Evolutionary conservation across 2,888 invertebrate species (phyloP).

Genomic region (Tipula vernalis): DNA sequence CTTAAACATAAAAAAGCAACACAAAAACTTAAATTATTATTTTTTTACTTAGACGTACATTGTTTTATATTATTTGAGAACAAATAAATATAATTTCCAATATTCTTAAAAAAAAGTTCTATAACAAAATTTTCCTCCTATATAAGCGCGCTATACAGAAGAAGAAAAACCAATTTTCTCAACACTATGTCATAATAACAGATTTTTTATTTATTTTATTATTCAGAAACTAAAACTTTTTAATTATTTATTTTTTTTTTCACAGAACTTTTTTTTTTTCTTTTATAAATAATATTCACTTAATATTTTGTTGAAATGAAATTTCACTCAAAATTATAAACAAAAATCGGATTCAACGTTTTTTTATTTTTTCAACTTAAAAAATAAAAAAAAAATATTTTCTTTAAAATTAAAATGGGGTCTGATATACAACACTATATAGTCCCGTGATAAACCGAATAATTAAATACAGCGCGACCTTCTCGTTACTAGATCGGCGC

Average conservation of each 20-base stretch:
- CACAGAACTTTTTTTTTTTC: background rate
- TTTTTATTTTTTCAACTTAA: background rate
- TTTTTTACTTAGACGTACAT: background rate
- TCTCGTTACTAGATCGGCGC: constrained; percentile 34
- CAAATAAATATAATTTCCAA: background rate
- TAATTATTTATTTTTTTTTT: background rate
- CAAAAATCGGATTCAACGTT: background rate
- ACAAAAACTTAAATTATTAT: background rate
- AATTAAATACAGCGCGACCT: constrained; percentile 27
- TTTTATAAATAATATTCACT: background rate
- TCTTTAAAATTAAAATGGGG: background rate
- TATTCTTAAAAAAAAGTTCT: background rate
- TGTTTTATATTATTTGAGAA: background rate
- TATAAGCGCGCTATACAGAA: background rate
- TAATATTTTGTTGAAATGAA: background rate
- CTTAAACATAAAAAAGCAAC: background rate
- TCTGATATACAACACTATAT: background rate
- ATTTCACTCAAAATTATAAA: background rate
- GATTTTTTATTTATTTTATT: background rate
- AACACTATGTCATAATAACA: constrained; percentile 9
- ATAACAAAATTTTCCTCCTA: background rate
- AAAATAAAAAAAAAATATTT: constrained; percentile 5
- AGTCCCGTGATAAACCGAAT: constrained; percentile 18
- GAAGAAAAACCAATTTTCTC: background rate
- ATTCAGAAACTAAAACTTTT: background rate